Evolutionary conservation across 2,797 vertebrate genomes (phyloP).

Genomic region (Danio jaintianensis): DNA sequence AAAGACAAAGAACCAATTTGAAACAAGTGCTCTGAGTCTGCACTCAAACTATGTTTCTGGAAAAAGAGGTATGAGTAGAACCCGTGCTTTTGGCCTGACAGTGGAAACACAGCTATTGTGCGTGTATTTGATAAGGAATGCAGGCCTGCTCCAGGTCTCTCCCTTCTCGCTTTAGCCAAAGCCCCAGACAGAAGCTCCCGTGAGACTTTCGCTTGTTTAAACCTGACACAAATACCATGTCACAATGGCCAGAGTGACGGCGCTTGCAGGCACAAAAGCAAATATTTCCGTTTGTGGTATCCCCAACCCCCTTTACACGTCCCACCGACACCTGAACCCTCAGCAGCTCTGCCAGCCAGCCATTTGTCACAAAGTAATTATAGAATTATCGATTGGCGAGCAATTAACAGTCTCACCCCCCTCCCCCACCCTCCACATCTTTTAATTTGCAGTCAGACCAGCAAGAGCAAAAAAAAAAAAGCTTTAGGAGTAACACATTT

Average conservation of each 20-base stretch:
- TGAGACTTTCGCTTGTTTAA: conserved; percentile 70
- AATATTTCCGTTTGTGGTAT: conserved; percentile 84
- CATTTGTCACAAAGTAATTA: conserved; percentile 90
- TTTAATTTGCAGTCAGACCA: conserved; percentile 81
- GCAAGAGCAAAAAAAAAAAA: conserved; percentile 56
- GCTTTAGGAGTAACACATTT: conserved; percentile 78
- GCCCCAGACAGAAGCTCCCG: conserved; percentile 45
- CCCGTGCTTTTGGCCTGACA: too few species aligned
- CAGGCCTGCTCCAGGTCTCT: conserved; percentile 12
- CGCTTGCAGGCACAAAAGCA: conserved; percentile 82
- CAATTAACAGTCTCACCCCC: conserved; percentile 78
- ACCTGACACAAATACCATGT: conserved; percentile 81
- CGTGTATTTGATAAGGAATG: conserved; percentile 45
- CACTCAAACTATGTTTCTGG: too few species aligned
- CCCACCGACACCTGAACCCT: conserved; percentile 68
- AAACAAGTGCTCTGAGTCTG: too few species aligned
- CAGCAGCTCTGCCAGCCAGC: conserved; percentile 74
- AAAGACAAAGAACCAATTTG: too few species aligned
- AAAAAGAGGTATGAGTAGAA: too few species aligned
- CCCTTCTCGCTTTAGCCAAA: conserved; percentile 36
- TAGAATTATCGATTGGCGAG: conserved; percentile 87
- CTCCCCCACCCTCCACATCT: conserved; percentile 67
- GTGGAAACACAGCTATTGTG: neutral
- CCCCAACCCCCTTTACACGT: conserved; percentile 77
- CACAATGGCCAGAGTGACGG: conserved; percentile 75